Base-by-base conservation (phyloP, 2,888 invertebrate species). In the Mesorhabditis spiculigera region DNA sequence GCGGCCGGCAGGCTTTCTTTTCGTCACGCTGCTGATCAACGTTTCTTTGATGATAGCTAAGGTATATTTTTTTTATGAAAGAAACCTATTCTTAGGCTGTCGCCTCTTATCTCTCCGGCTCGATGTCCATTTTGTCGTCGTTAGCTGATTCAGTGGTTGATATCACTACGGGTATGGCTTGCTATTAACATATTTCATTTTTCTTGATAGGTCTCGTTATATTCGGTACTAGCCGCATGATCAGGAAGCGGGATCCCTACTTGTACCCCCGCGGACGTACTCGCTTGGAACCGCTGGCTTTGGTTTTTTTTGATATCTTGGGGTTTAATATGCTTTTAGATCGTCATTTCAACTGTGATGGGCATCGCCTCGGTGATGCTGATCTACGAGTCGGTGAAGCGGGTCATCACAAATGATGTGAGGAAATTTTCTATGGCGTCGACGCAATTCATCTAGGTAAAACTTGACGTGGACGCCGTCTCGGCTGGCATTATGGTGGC, bases 81-180 rank as follows among this genome's bases (percentile, higher is more conserved):
- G 4, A 43, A 43, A 2, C 65, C 10, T 43, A 5, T 62, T 44
- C 66, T 16, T 45, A 76, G 76, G 78, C 74, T 5, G 82, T 86
- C 10, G 88, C 88, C 5, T 86, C 87, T 4, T 85, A 81, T 4
- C 64, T 88, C 68, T 88, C 88, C 8, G 88, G 88, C 4, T 89
- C 88, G 5, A 84, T 88, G 45, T 86, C 88, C 4, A 86, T 89
- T 72, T 86, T 89, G 67, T 88, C 88, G 10, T 87, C 87, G 64
- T 81, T 88, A 67, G 86, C 89, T 16, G 89, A 89, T 81, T 88
- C 87, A 66, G 78, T 83, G 10, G 87, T 89, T 5, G 89, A 89
- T 76, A 84, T 89, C 43, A 81, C 88, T 5, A 87, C 87, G 8
- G 88, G 88, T 0, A 65, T 84, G 13, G 62, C 67, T 16, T 66